A percentile compares a stretch with the other conserved stretches of the same genome.
These are phyloP conservation scores for Lethrus apterus DNA, from an alignment of 1,140 invertebrate genomes.

Conservation along the genomic window DNA sequence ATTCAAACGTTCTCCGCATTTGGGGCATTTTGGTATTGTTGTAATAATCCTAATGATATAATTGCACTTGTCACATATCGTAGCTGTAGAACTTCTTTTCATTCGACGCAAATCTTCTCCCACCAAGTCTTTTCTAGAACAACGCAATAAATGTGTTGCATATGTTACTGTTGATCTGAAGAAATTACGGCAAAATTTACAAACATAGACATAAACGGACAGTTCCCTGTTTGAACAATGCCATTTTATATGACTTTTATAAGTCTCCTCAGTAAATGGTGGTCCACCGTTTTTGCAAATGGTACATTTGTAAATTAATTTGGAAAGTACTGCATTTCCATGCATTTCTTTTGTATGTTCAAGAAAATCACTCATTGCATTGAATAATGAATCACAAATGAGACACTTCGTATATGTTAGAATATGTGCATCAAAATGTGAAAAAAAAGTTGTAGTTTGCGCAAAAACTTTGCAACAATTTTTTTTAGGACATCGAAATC, in stretches of 20 bases:
- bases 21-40: slow-evolving; percentile 7
- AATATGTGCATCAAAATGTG: slow-evolving; percentile 44
- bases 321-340: slow-evolving; percentile 12
- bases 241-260: slow-evolving; percentile 23
- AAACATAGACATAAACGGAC: slow-evolving; percentile 31
- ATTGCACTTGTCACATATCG: slow-evolving; percentile 3
- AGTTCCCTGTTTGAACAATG: slow-evolving; percentile 25
- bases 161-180: slow-evolving; percentile 32
- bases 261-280: slow-evolving; percentile 13
- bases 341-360: slow-evolving; percentile 20
- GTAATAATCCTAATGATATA: not conserved
- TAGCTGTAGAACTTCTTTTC: not conserved
- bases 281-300: slow-evolving; percentile 18
- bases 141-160: slow-evolving; percentile 25
- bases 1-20: slow-evolving; percentile 6
- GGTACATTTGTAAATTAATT: slow-evolving; percentile 25
- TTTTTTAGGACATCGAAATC: slow-evolving; percentile 39
- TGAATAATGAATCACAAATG: slow-evolving; percentile 39
- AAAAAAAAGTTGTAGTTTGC: slow-evolving; percentile 39
- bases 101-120: slow-evolving; percentile 6
- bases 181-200: slow-evolving; percentile 31
- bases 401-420: slow-evolving; percentile 42
- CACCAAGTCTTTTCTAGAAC: slow-evolving; percentile 10
- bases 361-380: slow-evolving; percentile 32
- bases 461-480: slow-evolving; percentile 40